These are phyloP conservation scores for Thereva nobilitata DNA, from an alignment of 2,888 invertebrate species.

Conservation along the genomic window DNA sequence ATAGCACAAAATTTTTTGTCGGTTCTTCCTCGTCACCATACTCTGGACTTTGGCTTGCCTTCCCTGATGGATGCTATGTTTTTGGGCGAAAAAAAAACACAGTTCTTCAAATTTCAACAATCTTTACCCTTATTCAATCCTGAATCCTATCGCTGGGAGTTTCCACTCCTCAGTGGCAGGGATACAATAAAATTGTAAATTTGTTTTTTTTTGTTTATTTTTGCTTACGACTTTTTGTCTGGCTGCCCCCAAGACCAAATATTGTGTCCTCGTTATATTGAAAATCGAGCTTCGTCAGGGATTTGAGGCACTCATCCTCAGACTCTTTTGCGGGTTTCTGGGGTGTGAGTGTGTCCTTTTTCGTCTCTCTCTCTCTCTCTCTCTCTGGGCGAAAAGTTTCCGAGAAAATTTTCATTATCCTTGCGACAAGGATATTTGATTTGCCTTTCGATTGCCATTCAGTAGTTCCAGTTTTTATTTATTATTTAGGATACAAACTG, in stretches of 20 bases:
- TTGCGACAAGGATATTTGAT: conserved; percentile 23
- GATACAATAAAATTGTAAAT: conserved; percentile 23
- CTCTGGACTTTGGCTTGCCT: background rate
- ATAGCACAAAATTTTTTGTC: no score
- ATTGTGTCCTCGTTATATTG: conserved; percentile 34
- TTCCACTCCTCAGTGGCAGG: background rate
- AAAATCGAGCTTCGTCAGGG: conserved; percentile 31
- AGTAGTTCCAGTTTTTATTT: conserved; percentile 14
- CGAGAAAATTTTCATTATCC: conserved; percentile 24
- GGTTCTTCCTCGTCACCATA: no score
- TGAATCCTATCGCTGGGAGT: background rate
- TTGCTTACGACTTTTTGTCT: conserved; percentile 26
- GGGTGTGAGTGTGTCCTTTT: no score
- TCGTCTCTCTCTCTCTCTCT: no score
- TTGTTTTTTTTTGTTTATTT: conserved; percentile 1
- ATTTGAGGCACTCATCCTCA: background rate
- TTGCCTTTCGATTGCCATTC: conserved; percentile 25
- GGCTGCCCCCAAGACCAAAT: conserved; percentile 27
- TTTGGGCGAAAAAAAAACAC: background rate
- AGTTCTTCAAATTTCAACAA: conserved; percentile 27
- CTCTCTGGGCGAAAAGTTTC: no score
- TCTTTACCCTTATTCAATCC: background rate
- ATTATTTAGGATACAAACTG: no score
- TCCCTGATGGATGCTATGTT: background rate
- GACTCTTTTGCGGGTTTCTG: no score